A percentile compares a stretch with the other conserved stretches of the same genome.
phyloP scores from a whole-genome alignment of 2,888 invertebrate genomes.

The Lutraria lutraria region DNA sequence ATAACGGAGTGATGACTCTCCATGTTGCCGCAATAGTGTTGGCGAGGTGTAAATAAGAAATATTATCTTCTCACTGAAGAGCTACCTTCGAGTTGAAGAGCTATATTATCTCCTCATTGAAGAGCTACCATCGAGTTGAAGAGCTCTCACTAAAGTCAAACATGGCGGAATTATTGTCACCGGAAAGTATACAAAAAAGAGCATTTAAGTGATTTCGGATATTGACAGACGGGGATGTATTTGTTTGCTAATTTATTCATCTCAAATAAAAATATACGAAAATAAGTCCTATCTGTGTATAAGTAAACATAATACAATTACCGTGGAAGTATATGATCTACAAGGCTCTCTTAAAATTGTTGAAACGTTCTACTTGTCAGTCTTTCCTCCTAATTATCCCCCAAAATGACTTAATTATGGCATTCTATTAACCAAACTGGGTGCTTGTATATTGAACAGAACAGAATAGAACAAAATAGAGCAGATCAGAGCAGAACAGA shows the following conservation, averaged over 20 bases:
- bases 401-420: neutral
- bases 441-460: too few species aligned
- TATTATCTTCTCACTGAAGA: neutral
- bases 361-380: neutral
- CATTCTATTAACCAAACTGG: too few species aligned
- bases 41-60: too few species aligned
- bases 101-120: neutral
- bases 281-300: neutral
- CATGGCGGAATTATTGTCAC: neutral
- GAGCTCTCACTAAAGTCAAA: neutral
- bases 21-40: too few species aligned
- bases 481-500: too few species aligned
- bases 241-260: neutral
- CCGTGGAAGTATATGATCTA: neutral
- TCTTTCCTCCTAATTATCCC: neutral
- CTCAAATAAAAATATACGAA: constrained; percentile 1
- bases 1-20: too few species aligned
- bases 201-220: neutral
- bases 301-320: neutral
- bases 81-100: neutral
- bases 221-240: neutral
- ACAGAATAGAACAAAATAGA: too few species aligned
- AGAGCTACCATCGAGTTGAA: neutral
- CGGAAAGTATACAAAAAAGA: neutral
- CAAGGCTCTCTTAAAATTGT: neutral